phyloP scores from a whole-genome alignment of 2,888 invertebrate species.

The Ellobium chinense region DNA sequence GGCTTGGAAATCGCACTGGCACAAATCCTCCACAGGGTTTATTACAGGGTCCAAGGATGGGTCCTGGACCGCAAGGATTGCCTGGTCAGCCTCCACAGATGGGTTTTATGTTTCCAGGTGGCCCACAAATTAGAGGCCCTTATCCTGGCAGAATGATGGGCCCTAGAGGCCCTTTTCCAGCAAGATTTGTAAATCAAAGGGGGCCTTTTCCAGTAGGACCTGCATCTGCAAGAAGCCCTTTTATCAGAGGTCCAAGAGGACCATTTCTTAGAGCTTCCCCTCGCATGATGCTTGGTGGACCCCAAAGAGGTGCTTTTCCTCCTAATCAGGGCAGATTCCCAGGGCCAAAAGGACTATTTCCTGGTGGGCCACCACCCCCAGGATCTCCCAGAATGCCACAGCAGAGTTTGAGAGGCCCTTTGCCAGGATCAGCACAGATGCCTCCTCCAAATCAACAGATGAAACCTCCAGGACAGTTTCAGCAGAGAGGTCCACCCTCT shows the following conservation, averaged over 20 bases:
- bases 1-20: constrained; percentile 9
- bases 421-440: not conserved
- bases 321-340: constrained; percentile 9
- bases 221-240: constrained; percentile 5
- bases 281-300: constrained; percentile 12
- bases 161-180: constrained; percentile 30
- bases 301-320: constrained; percentile 18
- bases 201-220: constrained; percentile 15
- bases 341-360: constrained; percentile 18
- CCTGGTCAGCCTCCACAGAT: not conserved
- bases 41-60: constrained; percentile 15
- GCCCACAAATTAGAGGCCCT: constrained; percentile 23
- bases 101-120: constrained; percentile 1
- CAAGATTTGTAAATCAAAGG: not conserved
- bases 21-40: not conserved
- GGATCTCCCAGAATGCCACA: constrained; percentile 19
- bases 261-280: not conserved
- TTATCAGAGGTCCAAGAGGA: not conserved
- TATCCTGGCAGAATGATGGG: constrained; percentile 11
- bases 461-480: constrained; percentile 9
- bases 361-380: not conserved
- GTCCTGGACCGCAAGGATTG: not conserved
- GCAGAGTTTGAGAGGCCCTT: not conserved
- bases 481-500: constrained; percentile 6
- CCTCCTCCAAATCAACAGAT: too few species aligned